Percentiles rank a stretch among this genome's conserved stretches.
These are phyloP conservation scores for Paelopatides confundens DNA, from an alignment of 53 echinoderm and acorn worm genomes.

Conservation along the genomic window DNA sequence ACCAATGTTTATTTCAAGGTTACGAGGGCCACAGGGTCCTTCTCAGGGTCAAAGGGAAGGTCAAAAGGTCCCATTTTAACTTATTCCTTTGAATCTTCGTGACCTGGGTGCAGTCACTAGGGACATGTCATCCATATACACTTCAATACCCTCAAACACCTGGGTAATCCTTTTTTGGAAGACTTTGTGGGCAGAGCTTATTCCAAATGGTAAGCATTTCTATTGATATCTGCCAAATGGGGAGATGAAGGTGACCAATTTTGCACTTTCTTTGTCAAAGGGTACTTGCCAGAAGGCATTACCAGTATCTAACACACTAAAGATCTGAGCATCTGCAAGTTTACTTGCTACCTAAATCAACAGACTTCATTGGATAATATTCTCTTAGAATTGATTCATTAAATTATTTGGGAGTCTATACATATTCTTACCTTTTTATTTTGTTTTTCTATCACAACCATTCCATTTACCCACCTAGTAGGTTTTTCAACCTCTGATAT, in stretches of 20 bases:
- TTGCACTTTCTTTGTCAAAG: not conserved
- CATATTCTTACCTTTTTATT: not conserved
- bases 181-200: constrained; percentile 12
- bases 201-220: constrained; percentile 16
- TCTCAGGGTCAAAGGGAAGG: too few relatives aligned
- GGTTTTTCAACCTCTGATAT: too few relatives aligned
- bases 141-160: constrained; percentile 34
- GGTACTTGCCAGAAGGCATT: constrained; percentile 40
- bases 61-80: too few relatives aligned
- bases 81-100: too few relatives aligned
- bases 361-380: constrained; percentile 13
- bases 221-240: not conserved
- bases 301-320: constrained; percentile 27
- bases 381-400: not conserved
- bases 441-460: too few relatives aligned
- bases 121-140: constrained; percentile 46
- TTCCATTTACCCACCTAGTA: too few relatives aligned
- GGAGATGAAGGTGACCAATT: constrained; percentile 5
- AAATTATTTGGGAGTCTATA: not conserved
- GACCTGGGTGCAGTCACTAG: too few relatives aligned
- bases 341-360: not conserved
- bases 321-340: constrained; percentile 1
- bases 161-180: too few relatives aligned
- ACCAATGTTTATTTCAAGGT: too few relatives aligned
- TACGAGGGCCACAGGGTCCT: too few relatives aligned